Evolutionary conservation across 1,140 invertebrate species (phyloP), one percentile per base, ranked within the genome.

Genomic region (Adelges cooleyi): DNA sequence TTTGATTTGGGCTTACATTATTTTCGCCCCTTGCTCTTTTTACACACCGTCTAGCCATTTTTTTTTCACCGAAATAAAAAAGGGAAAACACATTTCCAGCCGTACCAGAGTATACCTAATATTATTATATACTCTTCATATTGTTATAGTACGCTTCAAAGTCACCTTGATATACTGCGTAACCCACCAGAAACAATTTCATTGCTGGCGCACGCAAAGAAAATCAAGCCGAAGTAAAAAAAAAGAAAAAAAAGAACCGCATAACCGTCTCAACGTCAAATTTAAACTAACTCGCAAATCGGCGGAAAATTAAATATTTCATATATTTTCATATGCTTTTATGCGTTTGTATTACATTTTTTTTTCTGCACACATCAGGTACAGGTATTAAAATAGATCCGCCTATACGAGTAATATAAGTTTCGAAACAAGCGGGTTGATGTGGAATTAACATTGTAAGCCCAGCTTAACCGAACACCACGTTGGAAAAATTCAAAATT

Each of bases 131-230:
- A 11, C 29, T 33, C n/a, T n/a, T n/a, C n/a, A n/a, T n/a, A n/a
- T n/a, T n/a, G n/a, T n/a, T n/a, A n/a, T n/a, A n/a, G n/a, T n/a
- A n/a, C n/a, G 52, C 20, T 56, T 56, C 53, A 27, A 42, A 56
- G 38, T 56, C 25, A 23, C 22, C 53, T 42, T 56, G 23, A 56
- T 56, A 44, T 56, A 56, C 25, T 44, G 38, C 38, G 53, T 22
- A 11, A 23, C 53, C 53, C n/a, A 42, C 38, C 22, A 42, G 53
- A 56, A 56, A 56, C 53, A 42, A 56, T 56, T 56, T 42, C 38
- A 25, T 44, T 11, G 53, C 3, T 36, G 0, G 11, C 9, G n/a
- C 3, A 54, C 0, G n/a, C 6, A 36, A 36, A 13, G 33, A 36
- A 36, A 42, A 42, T 11, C 29, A 33, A 33, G 11, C 29, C 29